phyloP scores from a whole-genome alignment of 2,113 vertebrate species.

The Pseudopodoces humilis region DNA sequence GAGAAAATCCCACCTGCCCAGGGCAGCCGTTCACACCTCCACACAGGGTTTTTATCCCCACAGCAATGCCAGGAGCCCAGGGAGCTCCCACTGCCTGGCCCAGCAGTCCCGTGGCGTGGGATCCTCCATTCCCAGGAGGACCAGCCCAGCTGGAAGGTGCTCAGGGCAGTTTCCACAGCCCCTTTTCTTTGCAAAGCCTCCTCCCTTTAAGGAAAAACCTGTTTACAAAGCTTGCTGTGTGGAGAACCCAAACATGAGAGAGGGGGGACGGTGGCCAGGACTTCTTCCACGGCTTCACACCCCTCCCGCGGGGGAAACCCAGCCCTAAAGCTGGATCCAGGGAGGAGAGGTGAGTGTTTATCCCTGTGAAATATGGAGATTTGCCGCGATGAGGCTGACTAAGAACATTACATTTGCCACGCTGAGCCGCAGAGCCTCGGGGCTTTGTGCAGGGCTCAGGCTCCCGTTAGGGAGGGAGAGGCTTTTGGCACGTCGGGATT shows the following conservation, averaged over 20 bases:
- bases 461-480: background rate
- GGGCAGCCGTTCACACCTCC: background rate
- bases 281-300: background rate
- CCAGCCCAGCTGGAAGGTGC: background rate
- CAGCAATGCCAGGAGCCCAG: fast-evolving
- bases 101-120: background rate
- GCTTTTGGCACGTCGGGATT: background rate
- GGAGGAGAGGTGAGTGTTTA: constrained; percentile 41
- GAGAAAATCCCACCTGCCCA: background rate
- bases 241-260: background rate
- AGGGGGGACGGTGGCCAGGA: fast-evolving
- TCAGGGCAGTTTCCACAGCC: background rate
- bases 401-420: background rate
- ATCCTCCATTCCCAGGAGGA: background rate
- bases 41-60: fast-evolving
- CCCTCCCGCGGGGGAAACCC: background rate
- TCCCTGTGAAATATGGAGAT: constrained; percentile 34
- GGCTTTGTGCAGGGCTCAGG: constrained; percentile 34
- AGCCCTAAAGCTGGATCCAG: background rate
- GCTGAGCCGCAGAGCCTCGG: background rate
- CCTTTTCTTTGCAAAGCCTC: background rate
- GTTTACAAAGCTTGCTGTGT: fast-evolving
- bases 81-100: background rate
- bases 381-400: constrained; percentile 25
- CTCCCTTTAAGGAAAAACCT: background rate